Conservation (phyloP, 1,140 invertebrate species). For the Aplysia californica region DNA sequence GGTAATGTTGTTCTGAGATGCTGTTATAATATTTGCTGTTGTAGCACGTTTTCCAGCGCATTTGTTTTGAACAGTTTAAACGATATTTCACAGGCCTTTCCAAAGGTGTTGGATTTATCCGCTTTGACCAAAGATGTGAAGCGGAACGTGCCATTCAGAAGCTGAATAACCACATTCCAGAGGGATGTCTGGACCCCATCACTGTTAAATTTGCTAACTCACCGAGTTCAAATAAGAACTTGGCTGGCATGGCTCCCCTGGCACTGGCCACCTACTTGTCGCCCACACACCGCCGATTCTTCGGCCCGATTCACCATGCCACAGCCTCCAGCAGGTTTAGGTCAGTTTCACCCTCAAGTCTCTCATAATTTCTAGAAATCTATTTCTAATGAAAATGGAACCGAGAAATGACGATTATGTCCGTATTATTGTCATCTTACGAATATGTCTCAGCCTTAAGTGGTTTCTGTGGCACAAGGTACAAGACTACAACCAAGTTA, state of each 20-base stretch:
- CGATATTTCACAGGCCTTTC: constrained; percentile 96
- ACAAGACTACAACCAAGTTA: too few species aligned
- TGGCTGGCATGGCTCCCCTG: constrained; percentile 55
- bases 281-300: constrained; percentile 79
- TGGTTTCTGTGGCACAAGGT: too few species aligned
- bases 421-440: too few species aligned
- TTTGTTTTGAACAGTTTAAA: too few species aligned
- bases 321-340: constrained; percentile 86
- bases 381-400: too few species aligned
- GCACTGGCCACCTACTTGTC: constrained; percentile 82
- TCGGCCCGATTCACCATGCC: constrained; percentile 92
- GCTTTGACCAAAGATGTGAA: constrained; percentile 97
- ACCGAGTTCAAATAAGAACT: constrained; percentile 66
- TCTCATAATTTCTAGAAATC: too few species aligned
- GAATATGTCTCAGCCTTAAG: too few species aligned
- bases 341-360: constrained; percentile 69
- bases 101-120: constrained; percentile 99
- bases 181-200: constrained; percentile 93
- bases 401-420: too few species aligned
- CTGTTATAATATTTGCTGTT: too few species aligned
- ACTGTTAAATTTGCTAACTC: constrained; percentile 99
- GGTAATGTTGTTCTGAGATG: too few species aligned
- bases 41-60: too few species aligned
- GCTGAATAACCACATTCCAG: constrained; percentile 94
- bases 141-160: constrained; percentile 98